These are phyloP conservation scores for Porites cylindrica DNA, from an alignment of 92 coral and sea anemone species.

Conservation along the genomic window DNA sequence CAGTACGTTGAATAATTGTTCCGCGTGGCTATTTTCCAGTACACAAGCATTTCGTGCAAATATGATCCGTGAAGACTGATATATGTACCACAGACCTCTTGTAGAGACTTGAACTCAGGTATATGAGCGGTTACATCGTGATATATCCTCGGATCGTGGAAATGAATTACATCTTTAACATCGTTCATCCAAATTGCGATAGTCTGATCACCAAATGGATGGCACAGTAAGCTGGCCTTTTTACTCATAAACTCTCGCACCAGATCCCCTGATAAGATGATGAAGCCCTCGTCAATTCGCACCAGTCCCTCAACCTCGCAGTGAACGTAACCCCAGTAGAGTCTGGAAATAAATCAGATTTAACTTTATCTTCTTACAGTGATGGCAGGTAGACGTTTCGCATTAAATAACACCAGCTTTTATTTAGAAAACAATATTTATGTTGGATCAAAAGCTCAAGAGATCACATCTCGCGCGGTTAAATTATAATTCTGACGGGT, in stretches of 20 bases:
- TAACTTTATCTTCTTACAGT: not conserved
- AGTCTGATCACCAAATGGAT: slow-evolving; percentile 96
- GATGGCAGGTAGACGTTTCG: no score
- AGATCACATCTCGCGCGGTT: not conserved
- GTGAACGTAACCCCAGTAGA: slow-evolving; percentile 96
- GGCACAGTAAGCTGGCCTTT: slow-evolving; percentile 80
- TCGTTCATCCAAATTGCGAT: slow-evolving; percentile 96
- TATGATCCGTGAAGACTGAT: slow-evolving; percentile 93
- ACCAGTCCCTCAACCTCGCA: slow-evolving; percentile 90
- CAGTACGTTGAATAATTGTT: slow-evolving; percentile 60
- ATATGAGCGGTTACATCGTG: slow-evolving; percentile 84
- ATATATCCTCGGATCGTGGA: slow-evolving; percentile 89
- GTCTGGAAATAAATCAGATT: slow-evolving; percentile 42
- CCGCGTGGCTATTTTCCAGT: slow-evolving; percentile 79
- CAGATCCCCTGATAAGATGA: slow-evolving; percentile 81
- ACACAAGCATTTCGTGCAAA: slow-evolving; percentile 78
- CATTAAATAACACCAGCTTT: not conserved
- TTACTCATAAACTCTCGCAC: slow-evolving; percentile 77
- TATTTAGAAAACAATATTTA: not conserved
- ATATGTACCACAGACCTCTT: slow-evolving; percentile 77
- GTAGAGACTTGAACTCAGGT: slow-evolving; percentile 67
- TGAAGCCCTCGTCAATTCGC: slow-evolving; percentile 94
- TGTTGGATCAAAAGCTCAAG: slow-evolving; percentile 18
- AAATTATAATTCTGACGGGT: slow-evolving; percentile 3
- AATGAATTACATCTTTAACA: slow-evolving; percentile 78